These are phyloP conservation scores for Ficedula albicollis DNA, from an alignment of 2,797 vertebrate species.

Conservation along the genomic window DNA sequence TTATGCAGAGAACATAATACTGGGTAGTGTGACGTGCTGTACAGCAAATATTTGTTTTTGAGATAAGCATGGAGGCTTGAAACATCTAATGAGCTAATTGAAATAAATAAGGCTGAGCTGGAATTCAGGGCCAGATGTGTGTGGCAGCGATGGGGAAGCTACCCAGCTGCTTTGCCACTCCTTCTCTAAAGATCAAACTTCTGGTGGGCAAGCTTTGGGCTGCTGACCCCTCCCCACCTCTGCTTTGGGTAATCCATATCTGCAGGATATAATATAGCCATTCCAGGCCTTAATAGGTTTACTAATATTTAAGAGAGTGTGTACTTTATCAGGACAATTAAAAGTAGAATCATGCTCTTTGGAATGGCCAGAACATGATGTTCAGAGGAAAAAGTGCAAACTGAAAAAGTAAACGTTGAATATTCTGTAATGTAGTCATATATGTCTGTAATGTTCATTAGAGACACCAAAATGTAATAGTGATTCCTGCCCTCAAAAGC, in stretches of 20 bases:
- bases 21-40: background rate
- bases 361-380: background rate
- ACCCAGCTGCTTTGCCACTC: background rate
- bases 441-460: background rate
- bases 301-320: background rate
- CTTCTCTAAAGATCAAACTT: background rate
- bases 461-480: background rate
- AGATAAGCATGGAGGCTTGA: constrained; percentile 34
- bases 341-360: background rate
- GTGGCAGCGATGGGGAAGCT: background rate
- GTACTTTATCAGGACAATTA: background rate
- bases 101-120: constrained; percentile 51
- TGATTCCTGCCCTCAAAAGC: background rate
- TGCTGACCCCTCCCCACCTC: background rate
- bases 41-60: constrained; percentile 41
- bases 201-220: background rate
- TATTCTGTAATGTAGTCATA: background rate
- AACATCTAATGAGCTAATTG: constrained; percentile 34
- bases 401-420: background rate
- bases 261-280: background rate
- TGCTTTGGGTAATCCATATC: background rate
- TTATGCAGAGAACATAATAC: constrained; percentile 4
- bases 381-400: background rate
- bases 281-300: background rate
- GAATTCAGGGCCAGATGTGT: background rate